Evolutionary conservation across 2,797 vertebrate genomes (phyloP).

Genomic region (Ibycter americanus): DNA sequence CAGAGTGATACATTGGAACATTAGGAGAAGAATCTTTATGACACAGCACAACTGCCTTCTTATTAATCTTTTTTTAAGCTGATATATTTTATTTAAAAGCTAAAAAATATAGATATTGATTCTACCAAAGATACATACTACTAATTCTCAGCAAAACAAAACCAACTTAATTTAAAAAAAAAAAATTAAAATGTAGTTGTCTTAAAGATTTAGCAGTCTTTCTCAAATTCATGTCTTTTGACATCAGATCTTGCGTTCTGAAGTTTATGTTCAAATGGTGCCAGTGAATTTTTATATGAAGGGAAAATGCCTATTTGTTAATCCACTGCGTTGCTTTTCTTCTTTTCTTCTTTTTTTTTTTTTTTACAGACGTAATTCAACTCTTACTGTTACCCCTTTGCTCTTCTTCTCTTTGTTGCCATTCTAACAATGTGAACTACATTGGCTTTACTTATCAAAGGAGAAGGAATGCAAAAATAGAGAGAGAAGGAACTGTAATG

Average conservation of each 20-base stretch:
- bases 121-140: slow-evolving; percentile 90
- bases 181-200: slow-evolving; percentile 55
- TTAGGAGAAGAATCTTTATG: slow-evolving; percentile 62
- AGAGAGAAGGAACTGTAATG: slow-evolving; percentile 66
- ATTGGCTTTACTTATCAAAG: slow-evolving; percentile 66
- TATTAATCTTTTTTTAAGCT: slow-evolving; percentile 66
- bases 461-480: slow-evolving; percentile 70
- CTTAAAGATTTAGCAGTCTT: slow-evolving; percentile 72
- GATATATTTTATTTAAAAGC: slow-evolving; percentile 73
- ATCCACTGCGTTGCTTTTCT: slow-evolving; percentile 51
- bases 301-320: slow-evolving; percentile 70
- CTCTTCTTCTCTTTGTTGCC: slow-evolving; percentile 72
- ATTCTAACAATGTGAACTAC: slow-evolving; percentile 60
- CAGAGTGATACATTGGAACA: slow-evolving; percentile 52
- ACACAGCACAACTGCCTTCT: slow-evolving; percentile 84
- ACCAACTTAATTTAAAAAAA: slow-evolving; percentile 52
- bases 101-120: slow-evolving; percentile 69
- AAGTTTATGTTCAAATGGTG: slow-evolving; percentile 72
- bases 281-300: slow-evolving; percentile 80
- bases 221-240: slow-evolving; percentile 68
- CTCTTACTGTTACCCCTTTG: slow-evolving; percentile 63
- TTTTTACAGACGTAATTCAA: slow-evolving; percentile 49
- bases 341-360: not conserved
- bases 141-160: slow-evolving; percentile 79
- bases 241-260: slow-evolving; percentile 57